A percentile compares a stretch with the other conserved stretches of the same genome.
Evolutionary conservation across 2,888 invertebrate species (phyloP).

Genomic region (Syrphus vitripennis): DNA sequence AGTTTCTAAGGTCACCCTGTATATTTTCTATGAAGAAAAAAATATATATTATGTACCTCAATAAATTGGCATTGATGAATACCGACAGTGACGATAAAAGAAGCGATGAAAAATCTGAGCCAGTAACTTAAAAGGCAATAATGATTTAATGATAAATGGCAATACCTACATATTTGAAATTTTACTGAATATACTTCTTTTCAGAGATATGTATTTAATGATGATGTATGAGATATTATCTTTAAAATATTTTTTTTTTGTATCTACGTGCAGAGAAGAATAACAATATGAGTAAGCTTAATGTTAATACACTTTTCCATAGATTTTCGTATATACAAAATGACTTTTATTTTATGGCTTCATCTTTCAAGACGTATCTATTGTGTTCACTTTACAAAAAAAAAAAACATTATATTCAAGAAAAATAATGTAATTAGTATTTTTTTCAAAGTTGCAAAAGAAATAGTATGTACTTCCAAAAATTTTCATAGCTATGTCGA

Average conservation of each 20-base stretch:
- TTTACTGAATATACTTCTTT: not conserved
- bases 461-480: no score
- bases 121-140: constrained; percentile 15
- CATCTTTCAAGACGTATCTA: not conserved
- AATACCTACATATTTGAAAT: not conserved
- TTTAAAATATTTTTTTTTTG: not conserved
- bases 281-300: not conserved
- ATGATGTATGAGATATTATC: constrained; percentile 17
- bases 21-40: not conserved
- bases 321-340: not conserved
- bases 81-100: not conserved
- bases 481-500: no score
- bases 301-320: not conserved
- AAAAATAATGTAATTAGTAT: no score
- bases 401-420: not conserved
- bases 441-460: no score
- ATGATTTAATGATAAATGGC: constrained; percentile 26
- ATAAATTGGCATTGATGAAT: not conserved
- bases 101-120: not conserved
- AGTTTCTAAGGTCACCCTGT: not conserved
- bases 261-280: not conserved
- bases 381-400: not conserved
- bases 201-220: constrained; percentile 12
- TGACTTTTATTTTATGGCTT: not conserved
- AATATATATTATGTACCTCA: no score